These are phyloP conservation scores for Pristionchus arcanus DNA, from an alignment of 2,888 invertebrate genomes.

Conservation along the genomic window DNA sequence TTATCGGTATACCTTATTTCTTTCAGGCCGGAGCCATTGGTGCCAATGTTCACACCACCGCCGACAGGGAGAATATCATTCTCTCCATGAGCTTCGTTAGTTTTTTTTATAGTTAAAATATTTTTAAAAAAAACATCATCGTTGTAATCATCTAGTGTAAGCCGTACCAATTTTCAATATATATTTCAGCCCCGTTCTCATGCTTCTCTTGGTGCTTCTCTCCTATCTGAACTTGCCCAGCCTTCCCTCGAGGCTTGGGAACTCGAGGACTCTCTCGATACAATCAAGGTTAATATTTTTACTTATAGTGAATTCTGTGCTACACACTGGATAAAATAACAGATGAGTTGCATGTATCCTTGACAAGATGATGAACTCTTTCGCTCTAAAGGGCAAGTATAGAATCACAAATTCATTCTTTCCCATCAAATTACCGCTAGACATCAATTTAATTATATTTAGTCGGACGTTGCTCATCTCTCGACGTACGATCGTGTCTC, in stretches of 20 bases:
- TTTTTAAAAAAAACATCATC: too few relatives aligned
- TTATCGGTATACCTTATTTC: background rate
- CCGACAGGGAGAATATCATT: constrained; percentile 53
- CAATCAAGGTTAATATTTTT: constrained; percentile 23
- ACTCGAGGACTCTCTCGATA: constrained; percentile 36
- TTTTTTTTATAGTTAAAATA: background rate
- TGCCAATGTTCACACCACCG: constrained; percentile 45
- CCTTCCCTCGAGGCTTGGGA: constrained; percentile 53
- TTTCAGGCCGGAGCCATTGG: constrained; percentile 51
- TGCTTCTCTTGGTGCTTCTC: constrained; percentile 51
- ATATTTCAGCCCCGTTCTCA: constrained; percentile 52
- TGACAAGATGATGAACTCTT: too few relatives aligned
- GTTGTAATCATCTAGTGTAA: too few relatives aligned
- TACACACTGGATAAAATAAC: background rate
- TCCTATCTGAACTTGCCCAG: constrained; percentile 53
- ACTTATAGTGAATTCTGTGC: background rate
- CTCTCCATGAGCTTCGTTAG: constrained; percentile 54
- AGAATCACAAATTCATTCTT: background rate
- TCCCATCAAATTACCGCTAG: background rate
- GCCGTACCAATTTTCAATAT: too few relatives aligned
- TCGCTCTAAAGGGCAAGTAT: too few relatives aligned
- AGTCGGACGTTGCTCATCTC: constrained; percentile 52
- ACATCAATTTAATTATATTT: background rate
- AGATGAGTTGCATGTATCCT: too few relatives aligned
- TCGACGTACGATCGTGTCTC: constrained; percentile 21